phyloP scores from a whole-genome alignment of 2,113 vertebrate species.

The Paradoxurus hermaphroditus region DNA sequence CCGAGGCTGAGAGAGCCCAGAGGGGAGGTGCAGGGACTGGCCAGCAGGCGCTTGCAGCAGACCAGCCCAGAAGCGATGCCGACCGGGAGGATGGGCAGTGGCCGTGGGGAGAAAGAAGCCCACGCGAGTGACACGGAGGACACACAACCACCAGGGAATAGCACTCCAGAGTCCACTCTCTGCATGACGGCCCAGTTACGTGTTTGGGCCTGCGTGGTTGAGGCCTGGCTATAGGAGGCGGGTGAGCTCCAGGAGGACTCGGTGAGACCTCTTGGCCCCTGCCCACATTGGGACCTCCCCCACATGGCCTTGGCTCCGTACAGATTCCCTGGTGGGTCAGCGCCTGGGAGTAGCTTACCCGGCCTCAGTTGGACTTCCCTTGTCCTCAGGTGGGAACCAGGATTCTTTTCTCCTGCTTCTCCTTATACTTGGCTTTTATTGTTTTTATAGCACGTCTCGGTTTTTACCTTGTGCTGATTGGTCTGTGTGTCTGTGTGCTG shows the following conservation, averaged over 20 bases:
- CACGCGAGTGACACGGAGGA: accelerated
- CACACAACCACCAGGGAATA: not conserved
- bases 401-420: not conserved
- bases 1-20: not conserved
- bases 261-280: not conserved
- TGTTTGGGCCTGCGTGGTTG: not conserved
- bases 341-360: not conserved
- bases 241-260: too few relatives aligned
- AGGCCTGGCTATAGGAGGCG: not conserved
- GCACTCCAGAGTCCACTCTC: not conserved
- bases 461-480: not conserved
- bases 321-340: not conserved
- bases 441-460: not conserved
- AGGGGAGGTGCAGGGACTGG: not conserved
- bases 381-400: not conserved
- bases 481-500: accelerated
- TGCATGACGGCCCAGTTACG: not conserved
- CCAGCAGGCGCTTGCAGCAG: not conserved
- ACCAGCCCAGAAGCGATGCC: not conserved
- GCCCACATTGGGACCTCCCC: not conserved
- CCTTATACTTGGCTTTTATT: not conserved
- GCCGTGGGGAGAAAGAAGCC: not conserved
- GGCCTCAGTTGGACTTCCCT: not conserved
- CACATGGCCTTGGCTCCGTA: not conserved
- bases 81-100: not conserved